Evolutionary conservation across 1,140 invertebrate species (phyloP).

Genomic region (Microvelia longipes): DNA sequence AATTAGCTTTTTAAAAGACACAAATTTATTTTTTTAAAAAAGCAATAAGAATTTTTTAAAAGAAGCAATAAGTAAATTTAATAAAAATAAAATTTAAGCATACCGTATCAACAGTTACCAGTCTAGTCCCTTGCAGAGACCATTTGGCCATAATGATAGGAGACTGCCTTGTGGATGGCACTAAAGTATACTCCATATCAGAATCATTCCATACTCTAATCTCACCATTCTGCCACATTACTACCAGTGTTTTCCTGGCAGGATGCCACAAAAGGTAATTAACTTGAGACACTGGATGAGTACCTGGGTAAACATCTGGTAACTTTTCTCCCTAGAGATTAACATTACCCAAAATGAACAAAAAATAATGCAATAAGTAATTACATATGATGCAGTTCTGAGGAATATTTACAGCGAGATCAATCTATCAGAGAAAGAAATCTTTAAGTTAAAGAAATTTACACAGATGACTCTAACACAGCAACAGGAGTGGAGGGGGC

Average conservation of each 20-base stretch:
- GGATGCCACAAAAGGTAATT: constrained; percentile 81
- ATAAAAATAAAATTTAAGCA: too few relatives aligned
- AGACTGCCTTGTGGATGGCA: constrained; percentile 61
- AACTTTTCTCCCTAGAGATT: constrained; percentile 56
- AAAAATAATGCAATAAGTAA: too few relatives aligned
- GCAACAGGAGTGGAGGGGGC: too few relatives aligned
- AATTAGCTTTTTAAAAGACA: too few relatives aligned
- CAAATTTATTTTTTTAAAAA: too few relatives aligned
- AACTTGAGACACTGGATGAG: constrained; percentile 54
- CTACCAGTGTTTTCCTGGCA: constrained; percentile 55
- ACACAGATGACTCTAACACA: too few relatives aligned
- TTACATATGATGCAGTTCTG: too few relatives aligned
- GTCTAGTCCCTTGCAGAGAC: constrained; percentile 63
- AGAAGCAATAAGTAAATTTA: too few relatives aligned
- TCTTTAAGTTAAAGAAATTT: too few relatives aligned
- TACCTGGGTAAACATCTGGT: constrained; percentile 58
- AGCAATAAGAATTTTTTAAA: too few relatives aligned
- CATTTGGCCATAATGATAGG: constrained; percentile 53
- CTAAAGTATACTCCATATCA: constrained; percentile 48
- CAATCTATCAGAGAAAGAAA: too few relatives aligned
- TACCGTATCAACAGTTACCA: constrained; percentile 63
- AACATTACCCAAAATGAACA: neutral
- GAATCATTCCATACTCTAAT: constrained; percentile 58
- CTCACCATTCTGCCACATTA: constrained; percentile 84
- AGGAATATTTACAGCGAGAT: too few relatives aligned